Evolutionary conservation across 2,888 invertebrate species (phyloP), one percentile per base, ranked within the genome.

Genomic region (Allolobophora icterica): DNA sequence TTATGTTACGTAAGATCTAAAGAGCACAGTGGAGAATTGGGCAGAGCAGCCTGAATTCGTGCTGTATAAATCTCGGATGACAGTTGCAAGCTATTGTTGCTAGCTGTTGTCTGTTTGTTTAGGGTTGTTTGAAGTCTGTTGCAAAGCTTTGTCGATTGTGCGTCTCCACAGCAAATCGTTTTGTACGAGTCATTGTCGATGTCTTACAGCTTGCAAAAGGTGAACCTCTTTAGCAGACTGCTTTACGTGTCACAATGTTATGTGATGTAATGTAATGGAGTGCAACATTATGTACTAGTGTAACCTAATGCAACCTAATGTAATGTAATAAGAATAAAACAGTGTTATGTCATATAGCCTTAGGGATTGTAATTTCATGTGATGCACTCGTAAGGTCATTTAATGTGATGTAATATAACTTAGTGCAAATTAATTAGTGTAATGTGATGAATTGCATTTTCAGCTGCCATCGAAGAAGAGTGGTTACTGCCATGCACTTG

Each of bases 71-170:
- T 71, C 11, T 71, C 17, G 11, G 11, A 71, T 71, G 4, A n/a
- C 71, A n/a, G 24, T 52, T 71, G 30, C 71, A 71, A 6, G 71
- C n/a, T 71, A n/a, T 71, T 71, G n/a, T n/a, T 71, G n/a, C 33
- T 33, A 15, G 34, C 83, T 34, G 83, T 35, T 90, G 30, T n/a
- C n/a, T 58, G 84, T 84, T 38, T 91, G 19, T 38, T 33, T 71
- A 91, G 91, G 71, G 40, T 34, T 71, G 89, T 91, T 58, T 91
- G 91, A 89, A 58, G 91, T 91, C 71, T 19, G 38, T 71, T 30
- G 40, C 58, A 33, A 89, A 38, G 33, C 71, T 91, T 19, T 91
- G 91, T 84, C 33, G 33, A 24, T 89, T 40, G 35, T 91, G 84
- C 42, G 19, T 58, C 24, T 38, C 84, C 1, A 71, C 58, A 33